Evolutionary conservation across 1,140 invertebrate species (phyloP).

Genomic region (Aethina tumida): DNA sequence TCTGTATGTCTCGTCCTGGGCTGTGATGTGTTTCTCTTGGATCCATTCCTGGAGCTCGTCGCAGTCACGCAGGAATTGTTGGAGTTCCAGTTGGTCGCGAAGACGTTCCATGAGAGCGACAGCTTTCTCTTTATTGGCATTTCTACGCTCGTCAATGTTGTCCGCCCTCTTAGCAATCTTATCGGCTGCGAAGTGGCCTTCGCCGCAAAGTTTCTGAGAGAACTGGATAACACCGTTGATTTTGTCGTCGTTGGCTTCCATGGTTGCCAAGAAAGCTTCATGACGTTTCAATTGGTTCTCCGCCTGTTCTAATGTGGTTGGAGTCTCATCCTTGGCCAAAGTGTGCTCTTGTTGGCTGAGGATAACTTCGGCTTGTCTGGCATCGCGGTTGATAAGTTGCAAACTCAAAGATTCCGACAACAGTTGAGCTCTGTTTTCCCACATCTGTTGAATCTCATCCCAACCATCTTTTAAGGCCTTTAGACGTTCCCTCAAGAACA

Average conservation of each 20-base stretch:
- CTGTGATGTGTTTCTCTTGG: conserved; percentile 96
- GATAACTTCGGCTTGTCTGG: conserved; percentile 93
- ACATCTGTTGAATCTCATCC: conserved; percentile 99
- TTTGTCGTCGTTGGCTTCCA: conserved; percentile 99
- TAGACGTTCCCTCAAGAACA: conserved; percentile 93
- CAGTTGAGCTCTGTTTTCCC: conserved; percentile 94
- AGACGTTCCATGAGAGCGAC: conserved; percentile 86
- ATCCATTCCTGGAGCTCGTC: conserved; percentile 99
- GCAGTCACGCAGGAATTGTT: conserved; percentile 96
- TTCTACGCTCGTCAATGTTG: conserved; percentile 79
- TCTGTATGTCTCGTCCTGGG: conserved; percentile 97
- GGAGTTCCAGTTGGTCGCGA: conserved; percentile 86
- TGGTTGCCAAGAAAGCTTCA: conserved; percentile 97
- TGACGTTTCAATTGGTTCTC: conserved; percentile 96
- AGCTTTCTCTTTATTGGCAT: conserved; percentile 63
- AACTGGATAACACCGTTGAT: conserved; percentile 92
- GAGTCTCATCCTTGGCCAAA: conserved; percentile 80
- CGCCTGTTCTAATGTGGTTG: conserved; percentile 89
- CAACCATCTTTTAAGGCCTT: conserved; percentile 97
- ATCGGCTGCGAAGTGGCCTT: conserved; percentile 84
- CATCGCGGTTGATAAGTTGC: conserved; percentile 94
- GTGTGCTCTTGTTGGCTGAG: conserved; percentile 96
- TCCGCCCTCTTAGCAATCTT: conserved; percentile 95
- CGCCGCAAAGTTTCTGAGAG: conserved; percentile 78
- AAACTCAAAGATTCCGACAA: conserved; percentile 89